Evolutionary conservation across 2,888 invertebrate species (phyloP).

Genomic region (Atrina japonica): DNA sequence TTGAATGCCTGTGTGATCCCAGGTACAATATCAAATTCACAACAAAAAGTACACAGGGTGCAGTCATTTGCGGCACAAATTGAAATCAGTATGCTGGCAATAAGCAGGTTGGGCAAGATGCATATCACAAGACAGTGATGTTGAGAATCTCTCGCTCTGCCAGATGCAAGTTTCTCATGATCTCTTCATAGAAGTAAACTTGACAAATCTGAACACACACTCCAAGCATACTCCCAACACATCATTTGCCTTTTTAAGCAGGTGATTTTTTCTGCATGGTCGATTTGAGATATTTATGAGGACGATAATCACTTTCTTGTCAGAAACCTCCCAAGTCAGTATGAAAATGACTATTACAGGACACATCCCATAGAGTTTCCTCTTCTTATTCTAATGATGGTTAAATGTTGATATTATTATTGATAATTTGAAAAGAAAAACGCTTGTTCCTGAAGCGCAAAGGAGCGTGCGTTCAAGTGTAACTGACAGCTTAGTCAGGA

Average conservation of each 20-base stretch:
- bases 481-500: too few species aligned
- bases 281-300: slow-evolving; percentile 28
- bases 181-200: slow-evolving; percentile 21
- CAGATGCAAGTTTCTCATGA: slow-evolving; percentile 47
- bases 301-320: slow-evolving; percentile 22
- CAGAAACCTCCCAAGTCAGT: too few species aligned
- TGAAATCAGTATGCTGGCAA: too few species aligned
- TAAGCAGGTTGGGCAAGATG: too few species aligned
- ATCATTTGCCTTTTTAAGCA: slow-evolving; percentile 37
- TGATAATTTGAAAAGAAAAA: not conserved
- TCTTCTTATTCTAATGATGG: not conserved
- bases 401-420: slow-evolving; percentile 12
- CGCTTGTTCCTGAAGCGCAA: not conserved
- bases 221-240: slow-evolving; percentile 4
- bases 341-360: not conserved
- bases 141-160: slow-evolving; percentile 20
- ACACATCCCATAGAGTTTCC: slow-evolving; percentile 10
- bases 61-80: too few species aligned
- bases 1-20: too few species aligned
- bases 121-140: too few species aligned
- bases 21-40: too few species aligned
- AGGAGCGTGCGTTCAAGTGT: too few species aligned
- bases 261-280: slow-evolving; percentile 48
- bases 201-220: slow-evolving; percentile 31
- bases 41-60: too few species aligned